Percentiles rank a stretch among this genome's conserved stretches.
Evolutionary conservation across 2,888 invertebrate species (phyloP).

Genomic region (Auanema sp.): DNA sequence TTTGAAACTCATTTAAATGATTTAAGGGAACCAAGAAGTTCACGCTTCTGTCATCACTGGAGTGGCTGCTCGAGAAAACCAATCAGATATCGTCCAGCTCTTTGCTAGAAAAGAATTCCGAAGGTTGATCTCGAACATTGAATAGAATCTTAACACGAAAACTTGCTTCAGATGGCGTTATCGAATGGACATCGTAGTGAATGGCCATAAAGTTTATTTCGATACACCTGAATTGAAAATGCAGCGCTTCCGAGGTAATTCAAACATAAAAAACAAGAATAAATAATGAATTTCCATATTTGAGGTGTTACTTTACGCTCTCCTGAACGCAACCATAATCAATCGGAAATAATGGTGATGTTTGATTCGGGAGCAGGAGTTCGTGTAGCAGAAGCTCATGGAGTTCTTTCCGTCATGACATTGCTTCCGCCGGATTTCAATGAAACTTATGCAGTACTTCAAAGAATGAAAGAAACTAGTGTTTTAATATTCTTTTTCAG

Average conservation of each 20-base stretch:
- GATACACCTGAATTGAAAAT: constrained; percentile 82
- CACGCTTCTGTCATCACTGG: constrained; percentile 65
- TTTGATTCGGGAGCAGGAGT: constrained; percentile 90
- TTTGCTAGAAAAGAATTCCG: constrained; percentile 74
- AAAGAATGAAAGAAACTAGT: constrained; percentile 4
- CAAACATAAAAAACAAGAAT: constrained; percentile 4
- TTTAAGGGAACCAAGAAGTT: constrained; percentile 37
- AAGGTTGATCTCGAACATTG: neutral
- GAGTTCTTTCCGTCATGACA: constrained; percentile 66
- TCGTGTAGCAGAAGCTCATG: constrained; percentile 86
- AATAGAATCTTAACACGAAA: no score
- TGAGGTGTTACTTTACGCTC: constrained; percentile 83
- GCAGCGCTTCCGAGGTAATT: constrained; percentile 83
- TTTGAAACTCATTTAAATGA: constrained; percentile 4
- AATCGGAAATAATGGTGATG: constrained; percentile 91
- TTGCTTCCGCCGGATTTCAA: constrained; percentile 65
- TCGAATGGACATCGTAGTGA: constrained; percentile 85
- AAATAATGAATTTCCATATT: constrained; percentile 6
- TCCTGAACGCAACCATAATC: constrained; percentile 84
- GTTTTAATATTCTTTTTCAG: constrained; percentile 21
- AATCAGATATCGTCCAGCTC: constrained; percentile 81
- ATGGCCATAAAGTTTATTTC: constrained; percentile 82
- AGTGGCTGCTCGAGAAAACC: constrained; percentile 77
- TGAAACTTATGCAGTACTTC: constrained; percentile 35
- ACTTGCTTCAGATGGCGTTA: constrained; percentile 80